Evolutionary conservation across 2,797 vertebrate genomes (phyloP).

Genomic region (Meda fulgida): DNA sequence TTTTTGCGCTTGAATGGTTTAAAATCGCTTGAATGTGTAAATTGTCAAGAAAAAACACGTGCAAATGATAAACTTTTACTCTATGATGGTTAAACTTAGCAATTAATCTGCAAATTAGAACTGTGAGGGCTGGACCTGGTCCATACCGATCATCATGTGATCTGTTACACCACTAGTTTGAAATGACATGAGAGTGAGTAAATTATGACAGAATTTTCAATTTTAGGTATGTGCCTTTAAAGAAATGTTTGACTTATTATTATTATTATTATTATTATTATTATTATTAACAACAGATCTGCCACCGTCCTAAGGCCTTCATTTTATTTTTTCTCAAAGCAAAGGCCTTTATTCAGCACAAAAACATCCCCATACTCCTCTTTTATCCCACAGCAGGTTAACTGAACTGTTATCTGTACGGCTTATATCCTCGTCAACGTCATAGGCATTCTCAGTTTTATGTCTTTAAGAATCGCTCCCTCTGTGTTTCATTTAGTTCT

Average conservation of each 20-base stretch:
- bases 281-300: neutral
- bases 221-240: neutral
- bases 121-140: no score
- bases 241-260: neutral
- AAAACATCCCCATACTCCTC: conserved; percentile 19
- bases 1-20: no score
- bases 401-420: neutral
- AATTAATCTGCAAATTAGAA: no score
- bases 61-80: no score
- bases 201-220: neutral
- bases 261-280: neutral
- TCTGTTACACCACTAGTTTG: neutral
- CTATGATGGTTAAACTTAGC: no score
- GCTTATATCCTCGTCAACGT: conserved; percentile 16
- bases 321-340: neutral
- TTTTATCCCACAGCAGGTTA: conserved; percentile 6
- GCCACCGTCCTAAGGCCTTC: neutral
- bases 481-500: conserved; percentile 16
- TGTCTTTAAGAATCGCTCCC: neutral
- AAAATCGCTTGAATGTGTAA: no score
- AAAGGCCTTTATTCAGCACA: neutral
- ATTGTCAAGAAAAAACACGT: no score
- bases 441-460: conserved; percentile 1
- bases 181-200: neutral
- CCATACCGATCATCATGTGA: no score